Percentiles rank a stretch among this genome's conserved stretches.
Evolutionary conservation across 1,140 invertebrate species (phyloP).

Genomic region (Drosophila mayri): DNA sequence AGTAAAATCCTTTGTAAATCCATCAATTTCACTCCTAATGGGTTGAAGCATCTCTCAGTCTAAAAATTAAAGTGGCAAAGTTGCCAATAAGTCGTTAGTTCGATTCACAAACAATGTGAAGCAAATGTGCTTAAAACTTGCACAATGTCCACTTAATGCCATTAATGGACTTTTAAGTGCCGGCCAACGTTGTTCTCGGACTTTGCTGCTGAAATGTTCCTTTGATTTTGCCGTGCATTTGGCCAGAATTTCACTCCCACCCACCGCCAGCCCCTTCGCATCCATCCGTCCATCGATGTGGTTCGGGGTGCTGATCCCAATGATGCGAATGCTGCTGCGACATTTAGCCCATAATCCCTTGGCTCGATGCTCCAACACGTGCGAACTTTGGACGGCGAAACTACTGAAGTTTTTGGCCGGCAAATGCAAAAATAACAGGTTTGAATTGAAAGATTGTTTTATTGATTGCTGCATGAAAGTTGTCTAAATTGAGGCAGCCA

Average conservation of each 20-base stretch:
- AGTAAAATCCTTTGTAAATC: background rate
- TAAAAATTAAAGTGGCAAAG: constrained; percentile 17
- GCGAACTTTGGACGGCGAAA: constrained; percentile 29
- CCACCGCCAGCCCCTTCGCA: no score
- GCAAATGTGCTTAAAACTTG: constrained; percentile 71
- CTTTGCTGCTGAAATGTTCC: constrained; percentile 71
- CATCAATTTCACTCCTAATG: background rate
- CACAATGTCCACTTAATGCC: constrained; percentile 79
- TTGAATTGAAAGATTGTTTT: constrained; percentile 32
- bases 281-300: constrained; percentile 13
- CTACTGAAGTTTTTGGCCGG: constrained; percentile 20
- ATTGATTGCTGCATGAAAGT: background rate
- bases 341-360: constrained; percentile 68
- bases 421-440: constrained; percentile 20
- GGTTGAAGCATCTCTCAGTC: background rate
- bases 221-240: constrained; percentile 53
- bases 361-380: constrained; percentile 67
- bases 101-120: constrained; percentile 55
- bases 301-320: constrained; percentile 29
- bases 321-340: constrained; percentile 43
- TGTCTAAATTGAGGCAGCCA: background rate
- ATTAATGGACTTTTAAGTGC: constrained; percentile 83
- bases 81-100: constrained; percentile 27
- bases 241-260: background rate
- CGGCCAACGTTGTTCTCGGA: constrained; percentile 70